Conservation (phyloP, 2,888 invertebrate genomes). For the Norana najaformis region DNA sequence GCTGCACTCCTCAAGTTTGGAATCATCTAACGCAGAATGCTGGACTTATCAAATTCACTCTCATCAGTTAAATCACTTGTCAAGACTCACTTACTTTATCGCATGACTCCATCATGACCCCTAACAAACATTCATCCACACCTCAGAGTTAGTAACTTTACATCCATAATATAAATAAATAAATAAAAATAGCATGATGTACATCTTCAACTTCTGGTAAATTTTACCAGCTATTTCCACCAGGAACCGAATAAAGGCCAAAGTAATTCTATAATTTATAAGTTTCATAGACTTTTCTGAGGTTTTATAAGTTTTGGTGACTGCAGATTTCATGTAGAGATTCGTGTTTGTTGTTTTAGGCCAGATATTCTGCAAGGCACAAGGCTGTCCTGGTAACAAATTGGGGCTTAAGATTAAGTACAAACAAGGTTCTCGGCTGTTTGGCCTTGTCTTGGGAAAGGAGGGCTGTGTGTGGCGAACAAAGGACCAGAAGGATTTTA, state of each 20-base stretch:
- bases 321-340: not conserved
- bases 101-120: no score
- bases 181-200: not conserved
- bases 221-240: not conserved
- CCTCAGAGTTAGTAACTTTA: no score
- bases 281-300: not conserved
- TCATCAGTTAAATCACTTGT: no score
- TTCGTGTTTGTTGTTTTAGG: constrained; percentile 27
- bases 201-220: not conserved
- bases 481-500: not conserved
- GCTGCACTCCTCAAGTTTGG: no score
- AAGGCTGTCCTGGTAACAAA: constrained; percentile 20
- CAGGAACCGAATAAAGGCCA: not conserved
- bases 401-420: constrained; percentile 29
- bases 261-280: not conserved
- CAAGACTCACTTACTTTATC: no score
- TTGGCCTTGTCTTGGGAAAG: constrained; percentile 30
- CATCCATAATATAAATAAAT: no score
- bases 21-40: no score
- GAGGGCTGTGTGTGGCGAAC: constrained; percentile 24
- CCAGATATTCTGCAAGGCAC: constrained; percentile 13
- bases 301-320: not conserved
- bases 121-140: no score
- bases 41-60: no score
- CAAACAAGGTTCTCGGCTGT: constrained; percentile 19